Percentiles rank a stretch among this genome's conserved stretches.
phyloP scores from a whole-genome alignment of 1,140 invertebrate genomes.

The Apis florea region DNA sequence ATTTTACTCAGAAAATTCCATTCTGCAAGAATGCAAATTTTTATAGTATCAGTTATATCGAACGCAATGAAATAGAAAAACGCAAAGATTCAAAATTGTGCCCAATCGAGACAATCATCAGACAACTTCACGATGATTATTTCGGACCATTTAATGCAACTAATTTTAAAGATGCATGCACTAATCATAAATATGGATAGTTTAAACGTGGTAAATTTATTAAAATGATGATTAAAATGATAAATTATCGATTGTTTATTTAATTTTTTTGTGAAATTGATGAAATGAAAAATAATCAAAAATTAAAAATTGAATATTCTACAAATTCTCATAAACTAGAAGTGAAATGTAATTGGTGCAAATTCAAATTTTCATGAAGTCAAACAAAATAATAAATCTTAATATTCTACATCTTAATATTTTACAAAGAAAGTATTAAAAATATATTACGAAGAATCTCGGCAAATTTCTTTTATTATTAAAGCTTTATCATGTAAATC shows the following conservation, averaged over 20 bases:
- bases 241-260: background rate
- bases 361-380: slow-evolving; percentile 1
- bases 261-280: background rate
- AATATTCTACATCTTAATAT: slow-evolving; percentile 16
- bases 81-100: slow-evolving; percentile 83
- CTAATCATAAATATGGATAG: slow-evolving; percentile 56
- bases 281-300: background rate
- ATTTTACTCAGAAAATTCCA: slow-evolving; percentile 89
- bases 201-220: background rate
- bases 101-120: slow-evolving; percentile 91
- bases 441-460: background rate
- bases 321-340: background rate
- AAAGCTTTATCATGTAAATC: slow-evolving; percentile 8
- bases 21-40: slow-evolving; percentile 87
- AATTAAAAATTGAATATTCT: background rate
- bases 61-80: slow-evolving; percentile 73
- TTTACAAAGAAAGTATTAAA: slow-evolving; percentile 49
- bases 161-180: slow-evolving; percentile 92
- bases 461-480: slow-evolving; percentile 2
- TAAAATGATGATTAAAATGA: background rate
- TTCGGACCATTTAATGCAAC: slow-evolving; percentile 89
- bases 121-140: slow-evolving; percentile 92
- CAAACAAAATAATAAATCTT: background rate
- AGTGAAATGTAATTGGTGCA: background rate
- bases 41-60: slow-evolving; percentile 76